Evolutionary conservation across 2,113 vertebrate species (phyloP), one percentile per base, ranked within the genome.

Genomic region (Callorhinus ursinus): DNA sequence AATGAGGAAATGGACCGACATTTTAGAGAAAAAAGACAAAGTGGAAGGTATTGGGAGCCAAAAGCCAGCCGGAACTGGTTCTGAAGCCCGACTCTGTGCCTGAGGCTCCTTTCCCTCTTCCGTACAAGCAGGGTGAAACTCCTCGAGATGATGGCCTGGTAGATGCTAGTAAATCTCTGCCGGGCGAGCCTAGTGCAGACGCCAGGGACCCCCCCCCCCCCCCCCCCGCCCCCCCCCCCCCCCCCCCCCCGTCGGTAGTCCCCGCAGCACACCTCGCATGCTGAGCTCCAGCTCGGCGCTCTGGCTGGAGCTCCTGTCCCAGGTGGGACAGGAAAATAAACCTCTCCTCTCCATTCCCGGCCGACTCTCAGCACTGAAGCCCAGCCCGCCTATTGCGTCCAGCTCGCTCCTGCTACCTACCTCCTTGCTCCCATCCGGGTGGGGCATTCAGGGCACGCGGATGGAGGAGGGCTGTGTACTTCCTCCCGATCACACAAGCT

Each of bases 401-500:
- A 5, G 39, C 11, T 53, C 15, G 1, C 15, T 33, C 42, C 31
- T 57, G 36, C n/a, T 10, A 2, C 67, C 85, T 74, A 2, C 67
- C 80, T 74, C 2, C n/a, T 39, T 28, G 55, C 84, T 19, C 33
- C 7, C 0, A 11, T 49, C 46, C 5, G 1, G 6, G 15, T n/a
- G 15, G 19, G 9, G 77, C n/a, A 33, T 2, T 83, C 63, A 5
- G 21, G 39, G 49, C 28, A 2, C 0, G 1, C 0, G 14, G 39
- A 1, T 24, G 42, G 87, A 33, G n/a, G 33, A 2, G 6, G 61
- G 16, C 7, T 5, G 5, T 5, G 2, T 2, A 12, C 18, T 16
- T 12, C 46, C 12, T 21, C 11, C 2, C 0, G 2, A 21, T 21
- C 57, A 16, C 10, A 0, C 7, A 0, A 4, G 26, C 26, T 67